Evolutionary conservation across 2,797 vertebrate species (phyloP).

Genomic region (Onychomys leucogaster): DNA sequence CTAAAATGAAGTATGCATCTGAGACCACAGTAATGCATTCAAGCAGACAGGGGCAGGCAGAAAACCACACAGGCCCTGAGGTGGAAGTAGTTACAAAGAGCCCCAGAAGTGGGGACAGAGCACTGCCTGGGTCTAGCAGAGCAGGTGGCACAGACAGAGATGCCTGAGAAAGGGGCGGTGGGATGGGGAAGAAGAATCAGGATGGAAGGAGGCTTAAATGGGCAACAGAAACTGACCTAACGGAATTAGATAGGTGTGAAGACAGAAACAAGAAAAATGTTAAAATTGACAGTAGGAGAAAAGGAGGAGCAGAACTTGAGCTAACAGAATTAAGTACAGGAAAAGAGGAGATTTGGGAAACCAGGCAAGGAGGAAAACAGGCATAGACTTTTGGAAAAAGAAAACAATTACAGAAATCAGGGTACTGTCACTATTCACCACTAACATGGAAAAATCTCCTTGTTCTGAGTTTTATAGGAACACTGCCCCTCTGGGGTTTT

Average conservation of each 20-base stretch:
- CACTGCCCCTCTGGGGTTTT: conserved; percentile 51
- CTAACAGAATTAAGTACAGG: conserved; percentile 29
- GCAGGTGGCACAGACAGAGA: conserved; percentile 58
- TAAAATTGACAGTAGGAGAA: conserved; percentile 46
- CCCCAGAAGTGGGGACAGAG: conserved; percentile 69
- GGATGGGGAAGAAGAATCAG: conserved; percentile 64
- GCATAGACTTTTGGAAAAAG: conserved; percentile 23
- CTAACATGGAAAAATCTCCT: conserved; percentile 26
- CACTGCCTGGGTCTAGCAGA: conserved; percentile 60
- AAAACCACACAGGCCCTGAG: conserved; percentile 68
- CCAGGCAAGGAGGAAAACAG: conserved; percentile 54
- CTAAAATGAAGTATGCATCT: conserved; percentile 32
- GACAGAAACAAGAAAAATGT: conserved; percentile 37
- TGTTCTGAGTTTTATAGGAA: conserved; percentile 65
- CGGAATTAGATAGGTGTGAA: conserved; percentile 58
- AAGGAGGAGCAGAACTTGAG: conserved; percentile 43
- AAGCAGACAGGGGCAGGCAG: conserved; percentile 52
- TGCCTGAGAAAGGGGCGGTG: conserved; percentile 56
- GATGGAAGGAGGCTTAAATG: neutral
- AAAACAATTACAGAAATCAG: conserved; percentile 58
- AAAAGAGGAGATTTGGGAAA: conserved; percentile 66
- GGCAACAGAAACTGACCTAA: conserved; percentile 49
- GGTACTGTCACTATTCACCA: conserved; percentile 51
- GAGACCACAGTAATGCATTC: conserved; percentile 19
- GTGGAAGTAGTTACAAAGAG: conserved; percentile 69